phyloP scores from a whole-genome alignment of 2,888 invertebrate species.

The Monopis laevigella region DNA sequence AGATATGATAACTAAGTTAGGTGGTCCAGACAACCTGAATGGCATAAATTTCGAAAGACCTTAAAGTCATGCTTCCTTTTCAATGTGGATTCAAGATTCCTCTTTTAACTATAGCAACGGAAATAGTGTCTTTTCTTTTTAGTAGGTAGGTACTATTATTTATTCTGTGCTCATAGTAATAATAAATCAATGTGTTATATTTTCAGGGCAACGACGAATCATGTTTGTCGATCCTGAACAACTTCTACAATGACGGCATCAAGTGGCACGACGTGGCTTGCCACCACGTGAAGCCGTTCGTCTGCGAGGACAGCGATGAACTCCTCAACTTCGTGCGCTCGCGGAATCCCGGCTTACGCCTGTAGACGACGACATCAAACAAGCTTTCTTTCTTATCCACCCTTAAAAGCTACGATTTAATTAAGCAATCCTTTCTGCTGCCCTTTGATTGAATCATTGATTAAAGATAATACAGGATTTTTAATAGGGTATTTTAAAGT shows the following conservation, averaged over 20 bases:
- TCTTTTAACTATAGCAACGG: background rate
- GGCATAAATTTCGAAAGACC: no score
- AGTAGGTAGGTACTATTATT: background rate
- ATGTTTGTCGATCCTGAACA: constrained; percentile 87
- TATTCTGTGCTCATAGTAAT: no score
- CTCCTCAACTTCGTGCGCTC: constrained; percentile 90
- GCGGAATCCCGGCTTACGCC: constrained; percentile 85
- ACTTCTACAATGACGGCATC: constrained; percentile 89
- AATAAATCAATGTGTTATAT: no score
- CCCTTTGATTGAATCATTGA: no score
- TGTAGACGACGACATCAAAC: constrained; percentile 63
- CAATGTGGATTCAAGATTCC: no score
- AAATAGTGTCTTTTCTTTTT: background rate
- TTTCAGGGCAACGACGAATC: constrained; percentile 88
- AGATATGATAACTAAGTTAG: no score
- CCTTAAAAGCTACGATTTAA: no score
- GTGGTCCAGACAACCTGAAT: no score
- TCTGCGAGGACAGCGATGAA: constrained; percentile 92
- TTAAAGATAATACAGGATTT: no score
- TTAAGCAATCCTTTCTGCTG: no score
- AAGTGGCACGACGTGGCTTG: constrained; percentile 91
- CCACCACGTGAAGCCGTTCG: constrained; percentile 87
- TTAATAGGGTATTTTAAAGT: no score
- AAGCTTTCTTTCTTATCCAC: background rate
- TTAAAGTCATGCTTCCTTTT: no score